A percentile compares a stretch with the other conserved stretches of the same genome.
These are phyloP conservation scores for Xestia ashworthii DNA, from an alignment of 2,888 invertebrate genomes.

Conservation along the genomic window DNA sequence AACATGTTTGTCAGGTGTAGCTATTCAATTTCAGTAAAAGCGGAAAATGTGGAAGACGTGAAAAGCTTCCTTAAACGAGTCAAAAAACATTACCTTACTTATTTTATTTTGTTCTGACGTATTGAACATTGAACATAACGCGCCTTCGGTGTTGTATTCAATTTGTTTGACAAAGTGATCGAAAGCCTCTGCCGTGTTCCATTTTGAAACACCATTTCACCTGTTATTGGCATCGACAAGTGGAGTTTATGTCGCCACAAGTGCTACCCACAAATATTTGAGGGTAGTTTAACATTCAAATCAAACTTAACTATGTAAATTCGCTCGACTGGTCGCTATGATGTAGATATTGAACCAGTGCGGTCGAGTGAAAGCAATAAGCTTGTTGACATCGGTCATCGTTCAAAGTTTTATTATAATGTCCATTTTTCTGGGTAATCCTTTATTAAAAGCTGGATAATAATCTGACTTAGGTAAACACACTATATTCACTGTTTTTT, in stretches of 20 bases:
- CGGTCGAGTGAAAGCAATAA: constrained; percentile 51
- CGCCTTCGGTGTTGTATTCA: constrained; percentile 54
- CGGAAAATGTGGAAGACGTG: constrained; percentile 33
- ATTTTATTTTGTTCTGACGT: constrained; percentile 51
- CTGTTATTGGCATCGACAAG: constrained; percentile 56
- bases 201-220: constrained; percentile 53
- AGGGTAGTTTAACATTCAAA: constrained; percentile 16
- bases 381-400: constrained; percentile 38
- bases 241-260: constrained; percentile 44
- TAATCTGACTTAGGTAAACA: constrained; percentile 4
- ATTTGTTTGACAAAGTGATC: constrained; percentile 60
- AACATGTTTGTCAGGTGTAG: constrained; percentile 12
- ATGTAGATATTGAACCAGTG: constrained; percentile 30
- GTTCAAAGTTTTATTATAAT: constrained; percentile 54
- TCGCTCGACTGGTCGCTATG: constrained; percentile 11
- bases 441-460: constrained; percentile 23
- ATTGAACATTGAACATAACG: constrained; percentile 45
- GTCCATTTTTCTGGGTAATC: constrained; percentile 9
- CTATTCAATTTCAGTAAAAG: constrained; percentile 35
- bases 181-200: constrained; percentile 43
- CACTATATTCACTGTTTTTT: neutral
- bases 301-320: constrained; percentile 37
- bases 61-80: constrained; percentile 35
- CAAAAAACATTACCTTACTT: constrained; percentile 31
- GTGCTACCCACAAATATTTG: constrained; percentile 39